These are phyloP conservation scores for Meteorus colon DNA, from an alignment of 2,888 invertebrate genomes.

Conservation along the genomic window DNA sequence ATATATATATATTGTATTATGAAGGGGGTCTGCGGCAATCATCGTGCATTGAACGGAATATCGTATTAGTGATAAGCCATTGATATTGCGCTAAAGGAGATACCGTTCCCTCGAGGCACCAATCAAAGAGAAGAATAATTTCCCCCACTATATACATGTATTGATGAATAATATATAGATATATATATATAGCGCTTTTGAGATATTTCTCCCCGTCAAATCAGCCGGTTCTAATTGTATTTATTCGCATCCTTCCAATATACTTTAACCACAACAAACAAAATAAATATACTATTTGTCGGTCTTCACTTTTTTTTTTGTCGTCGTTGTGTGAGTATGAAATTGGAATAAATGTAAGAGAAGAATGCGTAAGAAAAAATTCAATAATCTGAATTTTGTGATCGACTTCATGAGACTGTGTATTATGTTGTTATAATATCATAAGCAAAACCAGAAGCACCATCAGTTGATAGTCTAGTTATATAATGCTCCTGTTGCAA, in stretches of 20 bases:
- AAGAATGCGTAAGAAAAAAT: neutral
- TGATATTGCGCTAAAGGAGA: constrained; percentile 64
- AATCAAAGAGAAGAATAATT: constrained; percentile 71
- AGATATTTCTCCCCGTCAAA: constrained; percentile 27
- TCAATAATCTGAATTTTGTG: too few species aligned
- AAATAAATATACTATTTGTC: constrained; percentile 3
- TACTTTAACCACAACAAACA: constrained; percentile 20
- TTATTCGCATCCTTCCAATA: constrained; percentile 30
- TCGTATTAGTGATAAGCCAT: constrained; percentile 71
- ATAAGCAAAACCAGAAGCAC: too few species aligned
- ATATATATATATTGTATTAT: constrained; percentile 22
- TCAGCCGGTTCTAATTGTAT: constrained; percentile 33
- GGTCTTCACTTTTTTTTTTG: neutral
- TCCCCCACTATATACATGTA: constrained; percentile 47
- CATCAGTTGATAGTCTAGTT: neutral
- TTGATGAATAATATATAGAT: constrained; percentile 16
- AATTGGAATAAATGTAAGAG: neutral
- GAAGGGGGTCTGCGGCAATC: constrained; percentile 60
- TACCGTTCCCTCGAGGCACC: constrained; percentile 66
- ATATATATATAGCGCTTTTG: neutral
- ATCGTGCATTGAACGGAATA: constrained; percentile 68
- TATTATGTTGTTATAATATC: too few species aligned
- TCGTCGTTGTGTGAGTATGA: neutral
- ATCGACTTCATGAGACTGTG: too few species aligned
- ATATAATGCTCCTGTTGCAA: neutral